These are phyloP conservation scores for Drosophila merina DNA, from an alignment of 2,888 invertebrate genomes.

Conservation along the genomic window DNA sequence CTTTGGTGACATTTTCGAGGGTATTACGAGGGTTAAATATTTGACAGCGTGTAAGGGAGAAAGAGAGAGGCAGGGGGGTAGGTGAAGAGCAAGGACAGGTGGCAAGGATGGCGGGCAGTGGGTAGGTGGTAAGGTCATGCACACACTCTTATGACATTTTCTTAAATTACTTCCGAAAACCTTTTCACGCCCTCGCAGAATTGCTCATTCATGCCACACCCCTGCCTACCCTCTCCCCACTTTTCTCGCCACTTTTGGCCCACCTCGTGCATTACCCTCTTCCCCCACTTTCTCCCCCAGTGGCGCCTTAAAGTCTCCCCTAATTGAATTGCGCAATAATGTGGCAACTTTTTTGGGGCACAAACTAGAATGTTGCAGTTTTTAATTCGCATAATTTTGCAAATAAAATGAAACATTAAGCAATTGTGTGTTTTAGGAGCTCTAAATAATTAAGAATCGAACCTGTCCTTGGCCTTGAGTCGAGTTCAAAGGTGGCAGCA, in stretches of 20 bases:
- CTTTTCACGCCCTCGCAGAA: constrained; percentile 38
- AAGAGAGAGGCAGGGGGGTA: neutral
- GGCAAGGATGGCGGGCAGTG: neutral
- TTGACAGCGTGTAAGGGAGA: constrained; percentile 10
- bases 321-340: constrained; percentile 37
- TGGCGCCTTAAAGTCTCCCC: constrained; percentile 33
- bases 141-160: constrained; percentile 49
- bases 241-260: neutral
- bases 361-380: neutral
- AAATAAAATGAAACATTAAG: too few relatives aligned
- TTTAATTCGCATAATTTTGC: constrained; percentile 1
- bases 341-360: constrained; percentile 20
- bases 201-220: constrained; percentile 26
- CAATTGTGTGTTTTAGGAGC: neutral
- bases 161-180: constrained; percentile 52
- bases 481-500: constrained; percentile 13
- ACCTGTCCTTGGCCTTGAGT: neutral
- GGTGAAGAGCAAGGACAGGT: neutral
- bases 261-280: neutral
- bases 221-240: neutral
- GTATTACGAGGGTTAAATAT: constrained; percentile 24
- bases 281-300: constrained; percentile 17
- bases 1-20: constrained; percentile 10
- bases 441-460: neutral
- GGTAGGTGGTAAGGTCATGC: constrained; percentile 36